phyloP scores from a whole-genome alignment of 64 coral and sea anemone species.

The Montipora efflorescens region DNA sequence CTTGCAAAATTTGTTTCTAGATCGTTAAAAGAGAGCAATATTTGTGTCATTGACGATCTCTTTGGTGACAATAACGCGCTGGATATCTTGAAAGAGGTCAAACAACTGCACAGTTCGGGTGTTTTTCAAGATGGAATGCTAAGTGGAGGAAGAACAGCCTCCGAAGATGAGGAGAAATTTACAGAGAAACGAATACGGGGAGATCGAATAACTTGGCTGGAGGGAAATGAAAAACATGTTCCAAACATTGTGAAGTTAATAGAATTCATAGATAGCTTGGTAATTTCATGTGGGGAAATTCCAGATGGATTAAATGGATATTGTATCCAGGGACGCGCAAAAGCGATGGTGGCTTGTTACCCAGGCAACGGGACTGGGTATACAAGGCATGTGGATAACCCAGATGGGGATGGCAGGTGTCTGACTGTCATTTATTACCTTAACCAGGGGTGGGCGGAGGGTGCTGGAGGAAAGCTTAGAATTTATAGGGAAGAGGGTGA shows the following conservation, averaged over 20 bases:
- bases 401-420: conserved; percentile 93
- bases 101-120: conserved; percentile 47
- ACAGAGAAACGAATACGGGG: conserved; percentile 77
- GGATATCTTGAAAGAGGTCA: conserved; percentile 71
- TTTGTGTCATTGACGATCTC: conserved; percentile 75
- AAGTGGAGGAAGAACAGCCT: conserved; percentile 78
- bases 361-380: conserved; percentile 68
- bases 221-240: conserved; percentile 79
- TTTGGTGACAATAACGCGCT: conserved; percentile 39
- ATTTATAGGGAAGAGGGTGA: conserved; percentile 57
- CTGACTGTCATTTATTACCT: conserved; percentile 81
- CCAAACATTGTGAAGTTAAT: conserved; percentile 75
- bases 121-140: conserved; percentile 83
- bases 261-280: conserved; percentile 61
- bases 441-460: conserved; percentile 86
- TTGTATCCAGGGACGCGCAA: conserved; percentile 55
- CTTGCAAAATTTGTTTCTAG: conserved; percentile 67
- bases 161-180: conserved; percentile 68
- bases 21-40: conserved; percentile 50
- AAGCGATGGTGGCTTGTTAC: conserved; percentile 97
- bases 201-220: conserved; percentile 81
- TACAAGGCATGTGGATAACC: conserved; percentile 90
- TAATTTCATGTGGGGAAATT: conserved; percentile 20
- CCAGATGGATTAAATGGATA: conserved; percentile 55
- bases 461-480: conserved; percentile 74